These are phyloP conservation scores for Rhinella marina DNA, from an alignment of 2,797 vertebrate species.

Conservation along the genomic window DNA sequence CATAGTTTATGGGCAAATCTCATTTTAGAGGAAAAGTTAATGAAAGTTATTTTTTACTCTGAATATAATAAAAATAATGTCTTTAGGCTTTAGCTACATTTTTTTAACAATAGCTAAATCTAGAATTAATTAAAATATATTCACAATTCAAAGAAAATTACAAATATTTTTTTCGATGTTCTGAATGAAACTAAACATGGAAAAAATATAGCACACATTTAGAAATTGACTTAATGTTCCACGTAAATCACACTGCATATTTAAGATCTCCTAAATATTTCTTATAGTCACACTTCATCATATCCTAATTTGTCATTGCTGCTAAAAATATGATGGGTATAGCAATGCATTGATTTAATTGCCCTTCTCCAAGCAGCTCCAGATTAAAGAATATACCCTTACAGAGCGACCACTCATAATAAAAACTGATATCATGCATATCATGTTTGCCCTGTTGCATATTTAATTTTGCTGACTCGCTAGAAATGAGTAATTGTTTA, in stretches of 20 bases:
- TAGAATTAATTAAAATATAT: not conserved
- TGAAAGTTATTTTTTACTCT: no score
- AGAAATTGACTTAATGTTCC: constrained; percentile 9
- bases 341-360: not conserved
- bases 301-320: constrained; percentile 22
- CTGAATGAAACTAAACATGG: not conserved
- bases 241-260: constrained; percentile 25
- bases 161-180: not conserved
- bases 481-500: constrained; percentile 57
- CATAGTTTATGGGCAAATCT: no score
- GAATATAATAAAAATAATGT: no score
- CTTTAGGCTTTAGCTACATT: no score
- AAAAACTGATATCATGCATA: constrained; percentile 52
- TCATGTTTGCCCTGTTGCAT: constrained; percentile 50
- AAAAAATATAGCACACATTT: constrained; percentile 10
- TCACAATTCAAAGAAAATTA: not conserved
- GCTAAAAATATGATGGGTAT: not conserved
- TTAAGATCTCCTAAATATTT: constrained; percentile 25
- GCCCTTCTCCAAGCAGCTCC: constrained; percentile 11
- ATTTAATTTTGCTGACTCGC: constrained; percentile 63
- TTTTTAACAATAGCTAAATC: no score
- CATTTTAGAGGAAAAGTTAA: no score
- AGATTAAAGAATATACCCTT: constrained; percentile 29
- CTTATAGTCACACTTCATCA: constrained; percentile 6
- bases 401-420: not conserved